A percentile compares a stretch with the other conserved stretches of the same genome.
phyloP scores from a whole-genome alignment of 2,797 vertebrate genomes.

The Malacoraja senta region DNA sequence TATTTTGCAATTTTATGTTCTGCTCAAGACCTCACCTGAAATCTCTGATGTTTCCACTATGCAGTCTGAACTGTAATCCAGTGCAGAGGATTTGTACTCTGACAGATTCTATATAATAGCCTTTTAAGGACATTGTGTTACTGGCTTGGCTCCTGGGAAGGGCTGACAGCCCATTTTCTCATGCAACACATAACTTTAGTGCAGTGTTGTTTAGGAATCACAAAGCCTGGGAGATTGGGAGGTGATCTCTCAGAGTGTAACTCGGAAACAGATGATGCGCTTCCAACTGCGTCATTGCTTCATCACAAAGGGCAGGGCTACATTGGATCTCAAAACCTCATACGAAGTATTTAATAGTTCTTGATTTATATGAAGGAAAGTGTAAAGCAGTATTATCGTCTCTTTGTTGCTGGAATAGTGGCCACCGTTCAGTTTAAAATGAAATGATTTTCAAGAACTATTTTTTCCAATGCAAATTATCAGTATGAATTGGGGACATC shows the following conservation, averaged over 20 bases:
- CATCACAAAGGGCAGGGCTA: not conserved
- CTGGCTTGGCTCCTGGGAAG: conserved; percentile 12
- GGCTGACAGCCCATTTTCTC: not conserved
- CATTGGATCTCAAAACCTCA: not conserved
- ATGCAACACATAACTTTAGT: not conserved
- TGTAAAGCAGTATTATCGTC: not conserved
- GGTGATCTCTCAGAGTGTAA: not conserved
- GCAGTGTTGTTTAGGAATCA: not conserved
- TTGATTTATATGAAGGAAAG: not conserved
- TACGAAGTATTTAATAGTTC: not conserved
- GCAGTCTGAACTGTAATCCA: not conserved
- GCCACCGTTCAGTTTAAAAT: not conserved
- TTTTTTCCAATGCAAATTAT: not conserved
- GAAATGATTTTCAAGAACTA: not conserved
- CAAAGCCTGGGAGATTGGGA: conserved; percentile 15
- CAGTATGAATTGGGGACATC: not conserved
- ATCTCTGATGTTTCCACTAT: not conserved
- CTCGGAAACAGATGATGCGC: conserved; percentile 15
- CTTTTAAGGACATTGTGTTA: not conserved
- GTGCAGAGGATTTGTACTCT: not conserved
- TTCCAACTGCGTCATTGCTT: not conserved
- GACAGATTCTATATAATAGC: not conserved
- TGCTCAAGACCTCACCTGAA: not conserved
- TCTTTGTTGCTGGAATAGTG: not conserved
- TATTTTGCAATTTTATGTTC: not conserved